Evolutionary conservation across 2,888 invertebrate genomes (phyloP).

Genomic region (Leistus spinibarbis): DNA sequence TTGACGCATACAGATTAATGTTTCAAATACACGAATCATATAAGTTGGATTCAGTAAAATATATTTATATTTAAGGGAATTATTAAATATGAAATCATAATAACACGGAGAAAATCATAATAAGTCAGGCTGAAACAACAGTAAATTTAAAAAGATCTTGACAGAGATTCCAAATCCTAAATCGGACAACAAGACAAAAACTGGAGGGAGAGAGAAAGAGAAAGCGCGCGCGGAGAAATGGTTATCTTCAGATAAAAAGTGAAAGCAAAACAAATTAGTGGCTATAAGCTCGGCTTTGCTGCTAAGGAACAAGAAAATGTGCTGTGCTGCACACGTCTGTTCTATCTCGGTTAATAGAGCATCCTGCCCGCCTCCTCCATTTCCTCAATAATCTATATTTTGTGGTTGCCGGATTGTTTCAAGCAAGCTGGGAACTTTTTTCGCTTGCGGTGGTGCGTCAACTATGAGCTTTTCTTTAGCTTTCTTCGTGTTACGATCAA

Average conservation of each 20-base stretch:
- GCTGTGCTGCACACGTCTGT: background rate
- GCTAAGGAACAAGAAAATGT: background rate
- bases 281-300: background rate
- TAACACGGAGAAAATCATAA: no score
- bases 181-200: background rate
- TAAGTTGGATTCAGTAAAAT: no score
- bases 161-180: no score
- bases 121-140: no score
- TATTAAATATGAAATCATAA: no score
- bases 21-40: no score
- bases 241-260: no score
- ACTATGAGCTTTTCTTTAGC: background rate
- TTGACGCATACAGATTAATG: no score
- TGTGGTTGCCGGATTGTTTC: background rate
- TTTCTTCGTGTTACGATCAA: slow-evolving; percentile 1
- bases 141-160: no score
- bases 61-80: no score
- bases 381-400: slow-evolving; percentile 5
- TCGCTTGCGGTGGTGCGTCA: background rate
- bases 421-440: background rate
- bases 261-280: background rate
- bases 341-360: background rate
- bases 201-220: background rate
- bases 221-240: no score
- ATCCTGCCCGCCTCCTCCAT: background rate